These are phyloP conservation scores for Hormiphora californensis DNA, from an alignment of 37 sponge, comb jelly and placozoan species.

Conservation along the genomic window DNA sequence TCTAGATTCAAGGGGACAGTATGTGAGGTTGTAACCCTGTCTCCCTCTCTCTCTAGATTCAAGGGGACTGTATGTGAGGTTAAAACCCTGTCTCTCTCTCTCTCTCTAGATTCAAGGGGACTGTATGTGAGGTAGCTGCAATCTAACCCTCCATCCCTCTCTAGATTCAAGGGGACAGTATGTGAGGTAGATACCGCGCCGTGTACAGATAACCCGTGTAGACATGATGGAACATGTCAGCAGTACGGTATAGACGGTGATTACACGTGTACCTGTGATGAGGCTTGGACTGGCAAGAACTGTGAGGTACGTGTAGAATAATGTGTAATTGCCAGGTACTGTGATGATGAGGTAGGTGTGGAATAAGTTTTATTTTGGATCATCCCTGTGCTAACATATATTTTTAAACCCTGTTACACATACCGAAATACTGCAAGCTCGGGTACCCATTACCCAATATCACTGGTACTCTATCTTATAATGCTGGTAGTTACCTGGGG, in stretches of 20 bases:
- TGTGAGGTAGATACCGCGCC: constrained; percentile 40
- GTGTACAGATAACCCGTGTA: constrained; percentile 16
- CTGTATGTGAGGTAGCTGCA: not conserved
- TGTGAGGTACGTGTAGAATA: no score
- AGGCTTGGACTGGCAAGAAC: not conserved
- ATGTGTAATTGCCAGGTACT: no score
- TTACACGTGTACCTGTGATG: constrained; percentile 23
- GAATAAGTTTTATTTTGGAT: no score
- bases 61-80: not conserved
- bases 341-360: no score
- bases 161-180: not conserved
- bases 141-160: not conserved
- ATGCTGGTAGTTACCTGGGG: no score
- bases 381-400: no score
- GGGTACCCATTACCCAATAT: no score
- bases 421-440: no score
- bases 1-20: not conserved
- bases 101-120: not conserved
- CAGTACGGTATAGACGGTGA: not conserved
- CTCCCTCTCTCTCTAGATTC: not conserved
- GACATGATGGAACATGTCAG: not conserved
- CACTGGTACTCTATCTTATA: no score
- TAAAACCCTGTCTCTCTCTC: not conserved
- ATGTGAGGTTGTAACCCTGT: not conserved
- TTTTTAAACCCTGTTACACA: no score